Percentiles rank a stretch among this genome's conserved stretches.
phyloP scores from a whole-genome alignment of 2,113 vertebrate species.

The Stegostoma tigrinum region DNA sequence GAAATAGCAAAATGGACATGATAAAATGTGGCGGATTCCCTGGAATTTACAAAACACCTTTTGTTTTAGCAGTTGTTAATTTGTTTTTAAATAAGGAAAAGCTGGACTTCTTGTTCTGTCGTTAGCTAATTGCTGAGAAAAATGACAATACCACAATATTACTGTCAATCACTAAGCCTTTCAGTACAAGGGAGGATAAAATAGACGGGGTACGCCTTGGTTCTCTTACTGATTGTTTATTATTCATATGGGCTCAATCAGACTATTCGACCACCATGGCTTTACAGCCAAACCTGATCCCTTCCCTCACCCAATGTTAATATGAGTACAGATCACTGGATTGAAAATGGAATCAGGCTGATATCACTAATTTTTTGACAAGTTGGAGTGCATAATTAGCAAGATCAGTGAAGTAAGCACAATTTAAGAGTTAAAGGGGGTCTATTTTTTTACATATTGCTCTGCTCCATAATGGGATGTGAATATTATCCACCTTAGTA shows the following conservation, averaged over 20 bases:
- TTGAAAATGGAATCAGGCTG: neutral
- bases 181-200: too few relatives aligned
- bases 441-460: neutral
- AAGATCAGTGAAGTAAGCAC: neutral
- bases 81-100: slow-evolving; percentile 15
- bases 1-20: too few relatives aligned
- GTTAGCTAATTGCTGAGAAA: neutral
- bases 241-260: neutral
- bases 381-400: neutral
- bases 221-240: neutral
- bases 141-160: neutral
- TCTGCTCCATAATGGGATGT: neutral
- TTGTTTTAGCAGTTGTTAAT: neutral
- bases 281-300: neutral
- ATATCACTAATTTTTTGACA: neutral
- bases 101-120: neutral
- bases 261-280: neutral
- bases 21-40: neutral
- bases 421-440: neutral
- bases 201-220: neutral
- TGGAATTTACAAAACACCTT: slow-evolving; percentile 19
- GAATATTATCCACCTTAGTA: neutral
- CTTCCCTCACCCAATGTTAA: neutral
- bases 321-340: neutral
- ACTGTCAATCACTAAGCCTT: neutral